Conservation (phyloP, 2,888 invertebrate genomes). For the Fabriciana adippe region DNA sequence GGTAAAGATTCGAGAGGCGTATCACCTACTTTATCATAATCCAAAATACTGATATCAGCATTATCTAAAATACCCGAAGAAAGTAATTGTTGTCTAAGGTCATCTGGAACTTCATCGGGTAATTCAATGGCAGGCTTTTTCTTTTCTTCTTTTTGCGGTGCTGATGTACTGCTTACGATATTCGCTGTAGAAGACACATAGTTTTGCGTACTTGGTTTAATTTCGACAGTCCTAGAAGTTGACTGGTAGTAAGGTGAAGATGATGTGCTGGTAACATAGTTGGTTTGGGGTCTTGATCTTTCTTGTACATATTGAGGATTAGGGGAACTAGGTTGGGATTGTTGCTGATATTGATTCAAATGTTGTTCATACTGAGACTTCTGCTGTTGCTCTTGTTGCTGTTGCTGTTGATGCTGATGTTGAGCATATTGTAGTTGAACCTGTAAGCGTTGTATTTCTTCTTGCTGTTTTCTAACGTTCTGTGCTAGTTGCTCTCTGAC, state of each 20-base stretch:
- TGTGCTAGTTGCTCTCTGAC: slow-evolving; percentile 68
- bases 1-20: slow-evolving; percentile 91
- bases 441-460: slow-evolving; percentile 78
- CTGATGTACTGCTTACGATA: slow-evolving; percentile 69
- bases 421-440: slow-evolving; percentile 65
- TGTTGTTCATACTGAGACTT: slow-evolving; percentile 52
- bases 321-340: slow-evolving; percentile 61
- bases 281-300: slow-evolving; percentile 61
- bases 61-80: slow-evolving; percentile 93
- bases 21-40: slow-evolving; percentile 94
- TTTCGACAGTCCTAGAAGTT: slow-evolving; percentile 72
- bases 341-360: slow-evolving; percentile 55
- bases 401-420: slow-evolving; percentile 62
- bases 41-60: slow-evolving; percentile 92
- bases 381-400: slow-evolving; percentile 56
- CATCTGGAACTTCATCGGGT: slow-evolving; percentile 94
- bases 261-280: slow-evolving; percentile 58
- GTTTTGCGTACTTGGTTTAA: slow-evolving; percentile 77
- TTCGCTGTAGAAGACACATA: slow-evolving; percentile 75
- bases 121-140: slow-evolving; percentile 83
- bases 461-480: slow-evolving; percentile 78
- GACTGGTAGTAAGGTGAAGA: slow-evolving; percentile 69
- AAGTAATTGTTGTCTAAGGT: slow-evolving; percentile 90
- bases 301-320: slow-evolving; percentile 70
- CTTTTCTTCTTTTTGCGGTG: slow-evolving; percentile 77